Evolutionary conservation across 2,888 invertebrate species (phyloP).

Genomic region (Cephus rjabovi): DNA sequence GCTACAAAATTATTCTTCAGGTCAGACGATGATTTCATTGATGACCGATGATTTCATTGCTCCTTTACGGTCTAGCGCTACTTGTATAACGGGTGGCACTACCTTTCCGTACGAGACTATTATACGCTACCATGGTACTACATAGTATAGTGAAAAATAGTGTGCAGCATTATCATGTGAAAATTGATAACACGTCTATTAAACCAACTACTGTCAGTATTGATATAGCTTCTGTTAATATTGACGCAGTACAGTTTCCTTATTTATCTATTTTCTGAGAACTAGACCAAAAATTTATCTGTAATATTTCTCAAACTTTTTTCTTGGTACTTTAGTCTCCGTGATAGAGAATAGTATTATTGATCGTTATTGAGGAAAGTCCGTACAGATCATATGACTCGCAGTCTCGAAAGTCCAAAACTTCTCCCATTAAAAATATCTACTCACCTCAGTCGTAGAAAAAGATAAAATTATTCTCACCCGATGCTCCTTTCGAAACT

Average conservation of each 20-base stretch:
- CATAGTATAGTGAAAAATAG: background rate
- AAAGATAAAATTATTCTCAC: background rate
- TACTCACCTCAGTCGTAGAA: background rate
- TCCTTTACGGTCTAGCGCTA: background rate
- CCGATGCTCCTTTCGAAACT: background rate
- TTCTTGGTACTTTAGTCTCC: background rate
- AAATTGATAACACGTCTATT: background rate
- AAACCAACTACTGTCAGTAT: background rate
- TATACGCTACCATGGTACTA: background rate
- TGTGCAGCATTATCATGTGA: background rate
- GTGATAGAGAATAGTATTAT: background rate
- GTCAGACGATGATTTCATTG: constrained; percentile 3
- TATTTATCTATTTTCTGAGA: background rate
- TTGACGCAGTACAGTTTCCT: background rate
- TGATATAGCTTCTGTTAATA: background rate
- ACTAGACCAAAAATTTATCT: background rate
- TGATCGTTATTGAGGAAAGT: background rate
- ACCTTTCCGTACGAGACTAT: background rate
- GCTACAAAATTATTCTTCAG: background rate
- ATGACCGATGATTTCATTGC: constrained; percentile 6
- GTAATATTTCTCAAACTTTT: background rate
- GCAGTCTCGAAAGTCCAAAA: background rate
- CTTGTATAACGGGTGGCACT: background rate
- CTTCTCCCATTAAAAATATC: background rate
- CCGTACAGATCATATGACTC: background rate